Base-by-base conservation (phyloP, 1,140 invertebrate species). In the Ceratina japonica region DNA sequence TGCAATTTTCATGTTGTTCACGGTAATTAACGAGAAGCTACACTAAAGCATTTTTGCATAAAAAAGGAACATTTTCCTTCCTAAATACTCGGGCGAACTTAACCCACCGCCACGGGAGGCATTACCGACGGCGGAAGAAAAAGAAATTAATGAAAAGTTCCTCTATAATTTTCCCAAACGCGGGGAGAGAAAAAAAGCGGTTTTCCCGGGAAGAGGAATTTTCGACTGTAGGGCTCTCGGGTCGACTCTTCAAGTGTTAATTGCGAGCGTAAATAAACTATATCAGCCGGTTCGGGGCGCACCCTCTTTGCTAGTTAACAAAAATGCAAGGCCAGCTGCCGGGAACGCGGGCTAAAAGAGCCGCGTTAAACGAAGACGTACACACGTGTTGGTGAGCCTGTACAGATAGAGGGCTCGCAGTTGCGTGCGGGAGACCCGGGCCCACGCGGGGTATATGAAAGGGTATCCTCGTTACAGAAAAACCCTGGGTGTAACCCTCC, bases 391-490 rank as follows among this genome's bases (percentile, higher is more conserved):
- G 61, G 69, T 70, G 37, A 69, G 75, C 70, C 58, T 61, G 52
- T 83, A 37, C 69, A 63, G 54, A 77, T 37, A 72, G 72, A 24
- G 16, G 59, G 18, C 44, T 49, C 68, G 58, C 27, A 31, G 73
- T 84, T 76, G 78, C 65, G 82, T 76, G 83, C 78, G 79, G 65
- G 84, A 82, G 75, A 86, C 79, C 58, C 58, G 75, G 74, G n/a
- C n/a, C n/a, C n/a, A n/a, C n/a, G n/a, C n/a, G n/a, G n/a, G n/a
- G 80, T 70, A 80, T 75, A 86, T 86, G 58, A 85, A 86, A 85
- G 83, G 80, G 84, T 82, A 85, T 85, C 79, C 84, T 85, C 83
- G 80, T 86, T 85, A 84, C 83, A 63, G 79, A 79, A 82, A 81
- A 81, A 84, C 44, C 66, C 22, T 16, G 24, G 44, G 70, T 24